Evolutionary conservation across 2,888 invertebrate species (phyloP).

Genomic region (Schrankia costaestrigalis): DNA sequence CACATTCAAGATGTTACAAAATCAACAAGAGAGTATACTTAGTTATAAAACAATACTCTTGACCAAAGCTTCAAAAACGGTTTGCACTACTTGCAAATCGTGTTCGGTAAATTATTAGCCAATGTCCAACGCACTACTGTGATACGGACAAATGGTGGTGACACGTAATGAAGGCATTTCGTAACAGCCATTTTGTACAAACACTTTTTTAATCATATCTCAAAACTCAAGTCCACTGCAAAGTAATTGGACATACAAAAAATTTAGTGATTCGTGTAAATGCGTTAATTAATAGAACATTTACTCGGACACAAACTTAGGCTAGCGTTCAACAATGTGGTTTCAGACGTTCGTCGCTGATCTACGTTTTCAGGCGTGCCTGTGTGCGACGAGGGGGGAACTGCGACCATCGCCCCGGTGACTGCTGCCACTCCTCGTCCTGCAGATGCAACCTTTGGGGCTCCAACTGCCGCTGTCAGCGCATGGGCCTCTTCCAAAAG

Average conservation of each 20-base stretch:
- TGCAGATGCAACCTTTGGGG: conserved; percentile 95
- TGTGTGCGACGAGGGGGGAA: conserved; percentile 90
- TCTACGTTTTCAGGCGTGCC: conserved; percentile 92
- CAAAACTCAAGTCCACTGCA: neutral
- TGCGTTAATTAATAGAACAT: conserved; percentile 11
- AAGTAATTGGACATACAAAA: neutral
- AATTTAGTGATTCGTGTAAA: conserved; percentile 2
- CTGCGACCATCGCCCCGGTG: conserved; percentile 91
- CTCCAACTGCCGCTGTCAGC: conserved; percentile 92
- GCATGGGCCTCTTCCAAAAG: conserved; percentile 93
- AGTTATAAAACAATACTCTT: too few relatives aligned
- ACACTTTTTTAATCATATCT: too few relatives aligned
- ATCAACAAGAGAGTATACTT: too few relatives aligned
- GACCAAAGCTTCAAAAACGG: too few relatives aligned
- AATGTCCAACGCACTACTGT: too few relatives aligned
- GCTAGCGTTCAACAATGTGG: conserved; percentile 77
- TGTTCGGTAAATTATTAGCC: too few relatives aligned
- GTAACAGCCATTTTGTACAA: too few relatives aligned
- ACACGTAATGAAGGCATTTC: too few relatives aligned
- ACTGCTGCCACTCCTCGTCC: conserved; percentile 92
- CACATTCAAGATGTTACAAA: too few relatives aligned
- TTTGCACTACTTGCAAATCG: too few relatives aligned
- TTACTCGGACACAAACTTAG: conserved; percentile 57
- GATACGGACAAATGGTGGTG: too few relatives aligned
- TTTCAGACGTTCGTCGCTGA: conserved; percentile 91